These are phyloP conservation scores for Chaetodon trifascialis DNA, from an alignment of 2,113 vertebrate genomes.

Conservation along the genomic window DNA sequence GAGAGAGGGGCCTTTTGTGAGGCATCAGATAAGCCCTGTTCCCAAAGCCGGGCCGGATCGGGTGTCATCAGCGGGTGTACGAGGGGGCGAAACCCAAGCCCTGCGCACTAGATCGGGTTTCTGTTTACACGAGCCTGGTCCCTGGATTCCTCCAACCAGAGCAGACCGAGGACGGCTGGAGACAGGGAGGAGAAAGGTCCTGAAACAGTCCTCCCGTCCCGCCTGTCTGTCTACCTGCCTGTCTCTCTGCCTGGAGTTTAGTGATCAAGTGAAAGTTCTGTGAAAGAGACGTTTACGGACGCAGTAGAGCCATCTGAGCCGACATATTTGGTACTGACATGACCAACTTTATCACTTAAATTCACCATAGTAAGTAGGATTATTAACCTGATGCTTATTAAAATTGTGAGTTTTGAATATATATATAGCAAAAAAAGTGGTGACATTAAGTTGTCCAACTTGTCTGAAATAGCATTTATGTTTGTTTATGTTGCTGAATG, in stretches of 20 bases:
- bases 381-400: not conserved
- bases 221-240: constrained; percentile 29
- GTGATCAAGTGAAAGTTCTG: constrained; percentile 19
- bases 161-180: constrained; percentile 37
- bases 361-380: not conserved
- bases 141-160: constrained; percentile 78
- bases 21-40: constrained; percentile 83
- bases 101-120: constrained; percentile 67
- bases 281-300: not conserved
- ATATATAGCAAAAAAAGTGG: too few relatives aligned
- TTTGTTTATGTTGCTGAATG: constrained; percentile 39
- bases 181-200: constrained; percentile 35
- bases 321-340: not conserved
- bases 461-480: not conserved
- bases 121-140: constrained; percentile 79
- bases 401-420: too few relatives aligned
- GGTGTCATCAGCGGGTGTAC: constrained; percentile 76
- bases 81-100: constrained; percentile 77
- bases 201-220: constrained; percentile 44
- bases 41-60: constrained; percentile 78
- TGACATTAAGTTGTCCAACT: constrained; percentile 16
- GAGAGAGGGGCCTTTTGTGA: constrained; percentile 76
- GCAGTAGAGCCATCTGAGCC: not conserved
- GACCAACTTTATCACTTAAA: not conserved
- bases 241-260: constrained; percentile 25